Evolutionary conservation across 1,140 invertebrate genomes (phyloP).

Genomic region (Prorops nasuta): DNA sequence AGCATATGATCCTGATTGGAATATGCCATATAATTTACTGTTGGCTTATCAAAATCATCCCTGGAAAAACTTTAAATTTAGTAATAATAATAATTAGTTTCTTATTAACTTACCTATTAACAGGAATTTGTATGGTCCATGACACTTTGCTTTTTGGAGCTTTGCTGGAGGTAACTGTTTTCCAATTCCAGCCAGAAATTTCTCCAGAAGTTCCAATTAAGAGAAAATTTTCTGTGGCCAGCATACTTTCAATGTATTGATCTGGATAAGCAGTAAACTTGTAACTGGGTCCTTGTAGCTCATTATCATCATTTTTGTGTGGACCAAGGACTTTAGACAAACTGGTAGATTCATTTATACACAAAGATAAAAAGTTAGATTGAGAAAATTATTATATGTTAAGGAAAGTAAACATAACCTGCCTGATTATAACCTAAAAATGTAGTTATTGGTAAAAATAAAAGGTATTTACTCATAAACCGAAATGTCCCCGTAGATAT

Average conservation of each 20-base stretch:
- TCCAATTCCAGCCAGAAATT: constrained; percentile 77
- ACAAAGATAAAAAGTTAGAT: background rate
- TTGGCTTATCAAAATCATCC: constrained; percentile 70
- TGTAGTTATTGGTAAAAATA: constrained; percentile 8
- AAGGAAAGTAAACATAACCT: constrained; percentile 15
- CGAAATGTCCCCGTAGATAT: constrained; percentile 81
- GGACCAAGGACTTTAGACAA: constrained; percentile 61
- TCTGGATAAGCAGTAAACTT: constrained; percentile 60
- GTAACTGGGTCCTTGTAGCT: constrained; percentile 60
- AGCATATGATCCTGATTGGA: constrained; percentile 62
- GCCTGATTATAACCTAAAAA: constrained; percentile 11
- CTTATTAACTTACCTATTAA: constrained; percentile 50
- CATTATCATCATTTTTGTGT: constrained; percentile 51
- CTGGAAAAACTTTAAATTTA: constrained; percentile 47
- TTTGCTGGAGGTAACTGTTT: constrained; percentile 63
- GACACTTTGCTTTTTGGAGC: constrained; percentile 60
- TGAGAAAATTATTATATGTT: constrained; percentile 15
- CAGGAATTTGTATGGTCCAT: constrained; percentile 72
- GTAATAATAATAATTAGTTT: background rate
- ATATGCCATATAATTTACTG: constrained; percentile 74
- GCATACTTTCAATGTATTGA: constrained; percentile 70
- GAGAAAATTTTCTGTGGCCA: constrained; percentile 69
- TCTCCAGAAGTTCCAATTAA: constrained; percentile 73
- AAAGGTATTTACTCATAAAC: constrained; percentile 69
- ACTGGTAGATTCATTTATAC: constrained; percentile 45